Percentiles rank a stretch among this genome's conserved stretches.
phyloP scores from a whole-genome alignment of 2,888 invertebrate species.

The Tholera decimalis region DNA sequence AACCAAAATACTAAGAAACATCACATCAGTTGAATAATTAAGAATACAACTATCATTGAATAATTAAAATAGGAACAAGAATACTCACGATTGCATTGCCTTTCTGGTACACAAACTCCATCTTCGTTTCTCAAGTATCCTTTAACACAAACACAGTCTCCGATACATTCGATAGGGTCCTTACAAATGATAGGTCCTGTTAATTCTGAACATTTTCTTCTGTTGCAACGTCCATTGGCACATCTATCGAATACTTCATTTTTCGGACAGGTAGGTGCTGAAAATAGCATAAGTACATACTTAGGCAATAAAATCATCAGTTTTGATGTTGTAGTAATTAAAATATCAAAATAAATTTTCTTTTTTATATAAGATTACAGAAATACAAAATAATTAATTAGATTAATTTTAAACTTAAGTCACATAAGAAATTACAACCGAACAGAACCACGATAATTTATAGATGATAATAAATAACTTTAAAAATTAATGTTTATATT shows the following conservation, averaged over 20 bases:
- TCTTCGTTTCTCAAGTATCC: constrained; percentile 62
- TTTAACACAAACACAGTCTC: constrained; percentile 60
- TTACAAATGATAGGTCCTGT: constrained; percentile 7
- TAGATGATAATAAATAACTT: too few relatives aligned
- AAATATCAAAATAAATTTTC: neutral
- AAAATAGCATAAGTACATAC: neutral
- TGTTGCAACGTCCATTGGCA: constrained; percentile 31
- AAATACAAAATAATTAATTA: too few relatives aligned
- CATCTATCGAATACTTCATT: constrained; percentile 39
- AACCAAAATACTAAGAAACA: too few relatives aligned
- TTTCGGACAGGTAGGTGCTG: constrained; percentile 29
- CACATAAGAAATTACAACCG: too few relatives aligned
- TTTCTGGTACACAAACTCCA: constrained; percentile 41
- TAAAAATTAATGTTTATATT: too few relatives aligned
- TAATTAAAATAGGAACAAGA: too few relatives aligned
- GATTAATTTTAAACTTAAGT: too few relatives aligned
- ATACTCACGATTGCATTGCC: constrained; percentile 34
- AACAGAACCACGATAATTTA: too few relatives aligned
- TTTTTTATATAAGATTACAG: too few relatives aligned
- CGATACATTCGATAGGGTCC: constrained; percentile 31
- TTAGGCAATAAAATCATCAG: neutral
- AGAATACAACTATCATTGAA: too few relatives aligned
- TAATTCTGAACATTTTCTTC: constrained; percentile 37
- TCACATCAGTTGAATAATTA: too few relatives aligned
- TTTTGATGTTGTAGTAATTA: neutral